Evolutionary conservation across 2,113 vertebrate genomes (phyloP), one percentile per base, ranked within the genome.

Genomic region (Polypterus bichir): DNA sequence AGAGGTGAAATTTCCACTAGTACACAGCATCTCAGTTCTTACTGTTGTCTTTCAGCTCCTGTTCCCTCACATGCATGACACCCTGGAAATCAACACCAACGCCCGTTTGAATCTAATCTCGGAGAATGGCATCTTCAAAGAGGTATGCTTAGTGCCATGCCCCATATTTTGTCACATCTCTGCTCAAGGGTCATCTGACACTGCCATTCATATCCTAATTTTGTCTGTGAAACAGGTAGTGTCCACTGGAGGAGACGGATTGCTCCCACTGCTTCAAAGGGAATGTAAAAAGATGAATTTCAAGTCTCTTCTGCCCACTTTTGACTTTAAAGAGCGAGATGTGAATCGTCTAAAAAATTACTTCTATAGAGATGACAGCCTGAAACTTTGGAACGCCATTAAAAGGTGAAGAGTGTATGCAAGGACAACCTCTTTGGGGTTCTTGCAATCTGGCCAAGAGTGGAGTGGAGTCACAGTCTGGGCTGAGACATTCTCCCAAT

Each of bases 31-130:
- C 27, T 27, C 27, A 2, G 27, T 27, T 27, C 27, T 27, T 27
- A 27, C 27, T 27, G n/a, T 44, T 8, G 27, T 5, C 48, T 6
- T 70, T 11, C 64, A 86, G 84, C 76, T 86, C 27, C 66, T 86
- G 65, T 10, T 69, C 9, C 85, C 84, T 48, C 83, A 87, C 64
- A 67, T 76, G 59, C 81, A 77, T 57, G 84, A 83, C 68, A 84
- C 83, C 3, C 68, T 85, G 6, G 83, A 86, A 73, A 88, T 86
- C 55, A 88, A 88, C 68, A 75, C 71, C 44, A 73, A 83, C 54
- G 85, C 74, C 11, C 80, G 84, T 52, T 69, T 63, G 51, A 77
- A 83, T 62, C 83, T 86, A 46, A 67, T 88, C 64, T 83, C 82
- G 1, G 0, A 63, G 3, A 9, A 75, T 2, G 84, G 85, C 62